These are phyloP conservation scores for Notothenia coriiceps DNA, from an alignment of 2,113 vertebrate species.

Conservation along the genomic window DNA sequence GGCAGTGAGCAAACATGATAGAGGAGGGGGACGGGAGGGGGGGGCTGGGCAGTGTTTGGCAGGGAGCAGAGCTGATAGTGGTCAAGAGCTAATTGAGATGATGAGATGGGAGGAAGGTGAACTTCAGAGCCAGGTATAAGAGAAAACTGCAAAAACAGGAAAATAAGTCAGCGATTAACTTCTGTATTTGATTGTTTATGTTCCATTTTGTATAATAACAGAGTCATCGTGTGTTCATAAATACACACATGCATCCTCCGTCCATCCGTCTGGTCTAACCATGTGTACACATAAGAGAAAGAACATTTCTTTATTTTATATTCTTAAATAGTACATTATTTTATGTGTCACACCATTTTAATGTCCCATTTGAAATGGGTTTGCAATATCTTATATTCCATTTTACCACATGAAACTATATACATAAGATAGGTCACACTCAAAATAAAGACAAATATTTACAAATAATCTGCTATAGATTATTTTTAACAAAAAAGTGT, in stretches of 20 bases:
- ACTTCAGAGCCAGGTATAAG: slow-evolving; percentile 9
- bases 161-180: slow-evolving; percentile 28
- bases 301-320: slow-evolving; percentile 16
- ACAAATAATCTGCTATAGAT: not conserved
- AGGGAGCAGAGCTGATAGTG: slow-evolving; percentile 40
- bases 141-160: not conserved
- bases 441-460: not conserved
- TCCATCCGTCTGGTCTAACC: slow-evolving; percentile 30
- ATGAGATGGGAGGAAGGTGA: slow-evolving; percentile 53
- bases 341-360: not conserved
- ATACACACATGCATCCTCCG: slow-evolving; percentile 1
- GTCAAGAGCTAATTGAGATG: slow-evolving; percentile 57
- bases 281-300: not conserved
- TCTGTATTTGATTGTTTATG: not conserved
- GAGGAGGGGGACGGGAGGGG: not conserved
- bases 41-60: slow-evolving; percentile 6
- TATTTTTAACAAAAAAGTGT: too few relatives aligned
- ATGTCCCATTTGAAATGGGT: not conserved
- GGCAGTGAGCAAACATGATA: slow-evolving; percentile 23
- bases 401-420: too few relatives aligned
- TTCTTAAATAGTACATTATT: not conserved
- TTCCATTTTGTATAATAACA: not conserved
- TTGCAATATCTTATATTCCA: too few relatives aligned
- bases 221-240: slow-evolving; percentile 34
- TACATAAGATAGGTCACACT: too few relatives aligned